Evolutionary conservation across 2,113 vertebrate species (phyloP).

Genomic region (Macrotus californicus): DNA sequence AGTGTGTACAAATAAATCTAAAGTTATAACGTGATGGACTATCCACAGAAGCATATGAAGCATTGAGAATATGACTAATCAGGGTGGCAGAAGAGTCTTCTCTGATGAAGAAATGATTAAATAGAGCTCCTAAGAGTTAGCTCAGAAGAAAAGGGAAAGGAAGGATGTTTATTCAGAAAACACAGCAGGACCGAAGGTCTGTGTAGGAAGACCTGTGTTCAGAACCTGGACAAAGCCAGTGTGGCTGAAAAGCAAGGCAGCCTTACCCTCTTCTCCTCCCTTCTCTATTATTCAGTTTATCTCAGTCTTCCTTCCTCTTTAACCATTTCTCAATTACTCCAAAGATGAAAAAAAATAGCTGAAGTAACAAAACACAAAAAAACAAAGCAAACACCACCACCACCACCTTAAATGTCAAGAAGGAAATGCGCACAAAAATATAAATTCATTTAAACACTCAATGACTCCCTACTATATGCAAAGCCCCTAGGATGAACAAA

Average conservation of each 20-base stretch:
- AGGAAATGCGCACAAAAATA: neutral
- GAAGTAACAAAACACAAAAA: neutral
- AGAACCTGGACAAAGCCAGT: neutral
- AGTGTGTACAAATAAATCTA: neutral
- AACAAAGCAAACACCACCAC: neutral
- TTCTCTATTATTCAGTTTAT: neutral
- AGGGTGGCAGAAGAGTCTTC: neutral
- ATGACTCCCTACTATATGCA: neutral
- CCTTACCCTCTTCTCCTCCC: neutral
- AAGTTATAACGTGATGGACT: neutral
- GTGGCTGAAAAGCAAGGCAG: neutral
- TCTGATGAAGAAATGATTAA: neutral
- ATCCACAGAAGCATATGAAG: neutral
- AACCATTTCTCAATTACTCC: neutral
- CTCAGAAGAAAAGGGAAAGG: neutral
- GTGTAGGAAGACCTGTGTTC: neutral
- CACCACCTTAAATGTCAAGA: neutral
- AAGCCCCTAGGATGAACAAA: neutral
- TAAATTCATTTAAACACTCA: neutral
- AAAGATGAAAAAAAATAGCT: neutral
- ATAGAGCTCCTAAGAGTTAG: neutral
- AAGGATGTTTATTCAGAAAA: neutral
- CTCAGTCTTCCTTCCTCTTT: neutral
- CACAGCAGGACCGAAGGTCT: neutral
- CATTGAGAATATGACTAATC: neutral